A percentile compares a stretch with the other conserved stretches of the same genome.
Conservation (phyloP, 2,797 vertebrate species). For the Ispidina picta region DNA sequence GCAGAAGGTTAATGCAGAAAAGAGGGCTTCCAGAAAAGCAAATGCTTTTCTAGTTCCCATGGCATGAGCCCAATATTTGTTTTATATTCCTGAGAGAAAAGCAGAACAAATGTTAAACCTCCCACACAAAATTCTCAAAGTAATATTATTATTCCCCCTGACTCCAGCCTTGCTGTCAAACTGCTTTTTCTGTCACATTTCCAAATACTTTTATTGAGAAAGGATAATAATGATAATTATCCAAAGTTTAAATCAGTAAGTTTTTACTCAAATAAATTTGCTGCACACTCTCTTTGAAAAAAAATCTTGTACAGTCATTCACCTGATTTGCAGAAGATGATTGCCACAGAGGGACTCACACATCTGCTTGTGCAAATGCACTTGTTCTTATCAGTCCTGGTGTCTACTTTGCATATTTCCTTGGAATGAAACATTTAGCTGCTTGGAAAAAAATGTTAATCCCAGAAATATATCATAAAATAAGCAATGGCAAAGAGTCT, state of each 20-base stretch:
- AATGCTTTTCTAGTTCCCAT: constrained; percentile 62
- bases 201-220: constrained; percentile 18
- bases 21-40: constrained; percentile 33
- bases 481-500: neutral
- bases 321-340: neutral
- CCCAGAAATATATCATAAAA: neutral
- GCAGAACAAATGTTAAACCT: constrained; percentile 49
- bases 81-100: constrained; percentile 56
- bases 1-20: neutral
- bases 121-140: constrained; percentile 55
- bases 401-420: neutral
- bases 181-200: constrained; percentile 29
- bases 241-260: neutral
- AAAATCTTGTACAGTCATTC: neutral
- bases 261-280: neutral
- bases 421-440: neutral
- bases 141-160: constrained; percentile 25
- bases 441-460: neutral
- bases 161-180: neutral
- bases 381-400: neutral
- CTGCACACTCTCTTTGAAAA: neutral
- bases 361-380: neutral
- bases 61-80: constrained; percentile 62
- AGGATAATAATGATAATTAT: constrained; percentile 1
- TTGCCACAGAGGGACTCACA: neutral